phyloP scores from a whole-genome alignment of 2,797 vertebrate genomes.

The Chromobotia macracanthus region DNA sequence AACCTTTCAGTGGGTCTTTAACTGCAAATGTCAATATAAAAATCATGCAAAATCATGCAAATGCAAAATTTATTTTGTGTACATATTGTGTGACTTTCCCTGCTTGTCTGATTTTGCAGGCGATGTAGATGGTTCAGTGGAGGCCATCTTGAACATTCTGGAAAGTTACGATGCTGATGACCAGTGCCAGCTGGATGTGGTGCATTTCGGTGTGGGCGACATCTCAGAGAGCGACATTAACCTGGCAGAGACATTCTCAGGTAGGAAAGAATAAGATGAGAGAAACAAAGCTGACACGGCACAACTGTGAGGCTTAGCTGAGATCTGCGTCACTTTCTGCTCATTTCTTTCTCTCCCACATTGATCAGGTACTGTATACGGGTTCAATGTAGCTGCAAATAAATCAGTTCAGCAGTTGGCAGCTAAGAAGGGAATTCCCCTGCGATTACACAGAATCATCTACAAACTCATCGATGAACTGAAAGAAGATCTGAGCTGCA shows the following conservation, averaged over 20 bases:
- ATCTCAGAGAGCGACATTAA: constrained; percentile 87
- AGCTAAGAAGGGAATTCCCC: constrained; percentile 76
- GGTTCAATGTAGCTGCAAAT: constrained; percentile 84
- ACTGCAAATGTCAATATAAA: too few relatives aligned
- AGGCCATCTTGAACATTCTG: constrained; percentile 86
- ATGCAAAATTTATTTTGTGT: too few relatives aligned
- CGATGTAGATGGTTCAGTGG: constrained; percentile 88
- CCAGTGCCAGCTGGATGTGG: too few relatives aligned
- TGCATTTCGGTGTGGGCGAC: constrained; percentile 91
- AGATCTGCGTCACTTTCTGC: not conserved
- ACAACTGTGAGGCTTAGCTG: not conserved
- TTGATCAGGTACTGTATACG: constrained; percentile 84
- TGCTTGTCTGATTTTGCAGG: constrained; percentile 69
- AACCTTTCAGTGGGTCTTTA: too few relatives aligned
- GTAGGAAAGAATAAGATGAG: constrained; percentile 64
- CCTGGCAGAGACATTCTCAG: constrained; percentile 86
- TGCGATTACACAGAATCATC: constrained; percentile 87
- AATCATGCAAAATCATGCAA: too few relatives aligned
- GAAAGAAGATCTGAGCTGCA: constrained; percentile 82
- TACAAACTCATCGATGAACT: constrained; percentile 90
- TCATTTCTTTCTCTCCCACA: not conserved
- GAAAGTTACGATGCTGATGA: constrained; percentile 82
- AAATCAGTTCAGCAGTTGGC: constrained; percentile 80
- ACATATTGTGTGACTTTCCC: too few relatives aligned
- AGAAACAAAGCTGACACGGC: too few relatives aligned